Evolutionary conservation across 2,888 invertebrate species (phyloP).

Genomic region (Andrena praecox): DNA sequence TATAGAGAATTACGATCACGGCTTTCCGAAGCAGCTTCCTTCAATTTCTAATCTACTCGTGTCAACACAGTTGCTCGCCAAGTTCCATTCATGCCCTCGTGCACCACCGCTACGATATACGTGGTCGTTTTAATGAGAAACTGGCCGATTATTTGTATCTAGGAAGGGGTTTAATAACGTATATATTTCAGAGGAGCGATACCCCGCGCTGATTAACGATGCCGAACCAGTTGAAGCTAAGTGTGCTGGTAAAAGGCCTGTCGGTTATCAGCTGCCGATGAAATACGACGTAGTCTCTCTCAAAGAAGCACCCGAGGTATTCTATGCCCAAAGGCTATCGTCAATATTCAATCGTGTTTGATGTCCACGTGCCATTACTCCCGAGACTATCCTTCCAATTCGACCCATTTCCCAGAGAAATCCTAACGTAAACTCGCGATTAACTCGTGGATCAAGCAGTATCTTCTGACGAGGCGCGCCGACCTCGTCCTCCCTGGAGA

Average conservation of each 20-base stretch:
- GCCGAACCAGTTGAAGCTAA: constrained; percentile 4
- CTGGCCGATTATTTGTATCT: constrained; percentile 10
- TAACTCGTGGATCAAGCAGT: not conserved
- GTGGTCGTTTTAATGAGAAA: constrained; percentile 24
- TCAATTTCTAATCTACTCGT: not conserved
- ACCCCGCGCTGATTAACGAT: constrained; percentile 6
- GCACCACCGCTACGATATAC: not conserved
- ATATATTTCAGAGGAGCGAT: not conserved
- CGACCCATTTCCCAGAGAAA: not conserved
- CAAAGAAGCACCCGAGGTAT: not conserved
- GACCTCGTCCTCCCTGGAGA: not conserved
- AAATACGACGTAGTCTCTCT: not conserved
- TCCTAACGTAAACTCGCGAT: constrained; percentile 3
- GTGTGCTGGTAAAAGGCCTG: not conserved
- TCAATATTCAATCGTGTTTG: not conserved
- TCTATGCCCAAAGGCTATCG: not conserved
- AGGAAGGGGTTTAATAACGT: constrained; percentile 7
- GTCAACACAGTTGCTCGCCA: not conserved
- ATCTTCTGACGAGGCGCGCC: not conserved
- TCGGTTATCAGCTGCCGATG: constrained; percentile 4
- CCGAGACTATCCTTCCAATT: not conserved
- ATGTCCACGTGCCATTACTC: not conserved
- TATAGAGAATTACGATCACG: not conserved
- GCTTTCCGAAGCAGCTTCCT: no score
- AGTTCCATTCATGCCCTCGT: not conserved